These are phyloP conservation scores for Callithrix jacchus DNA, from an alignment of 2,113 vertebrate genomes.

Conservation along the genomic window DNA sequence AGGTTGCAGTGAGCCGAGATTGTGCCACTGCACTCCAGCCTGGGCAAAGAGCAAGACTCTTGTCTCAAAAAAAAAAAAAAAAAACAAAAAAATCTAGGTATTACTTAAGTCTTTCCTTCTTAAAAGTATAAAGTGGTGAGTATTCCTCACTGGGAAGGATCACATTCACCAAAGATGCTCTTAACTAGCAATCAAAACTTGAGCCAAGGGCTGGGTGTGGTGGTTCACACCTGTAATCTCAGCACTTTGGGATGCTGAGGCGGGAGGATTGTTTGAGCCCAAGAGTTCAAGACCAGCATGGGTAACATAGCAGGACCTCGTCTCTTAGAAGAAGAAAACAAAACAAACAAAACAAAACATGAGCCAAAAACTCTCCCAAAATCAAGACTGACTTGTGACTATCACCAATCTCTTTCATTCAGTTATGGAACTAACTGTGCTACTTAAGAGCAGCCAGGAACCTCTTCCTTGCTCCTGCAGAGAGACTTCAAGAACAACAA, in stretches of 20 bases:
- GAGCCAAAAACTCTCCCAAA: neutral
- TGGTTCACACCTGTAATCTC: too few species aligned
- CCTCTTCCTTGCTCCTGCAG: neutral
- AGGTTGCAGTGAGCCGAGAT: too few species aligned
- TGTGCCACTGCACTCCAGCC: too few species aligned
- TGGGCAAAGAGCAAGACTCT: too few species aligned
- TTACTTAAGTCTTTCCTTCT: neutral
- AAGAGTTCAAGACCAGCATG: too few species aligned
- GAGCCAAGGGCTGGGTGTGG: neutral
- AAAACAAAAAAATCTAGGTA: neutral
- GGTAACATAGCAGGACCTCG: too few species aligned
- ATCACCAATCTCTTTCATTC: neutral
- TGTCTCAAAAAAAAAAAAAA: too few species aligned
- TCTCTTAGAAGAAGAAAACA: too few species aligned
- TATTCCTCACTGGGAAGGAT: neutral
- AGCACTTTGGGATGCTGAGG: too few species aligned
- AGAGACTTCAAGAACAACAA: neutral
- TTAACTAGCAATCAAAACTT: neutral
- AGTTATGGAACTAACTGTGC: neutral
- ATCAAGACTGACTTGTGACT: neutral
- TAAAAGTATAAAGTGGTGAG: neutral
- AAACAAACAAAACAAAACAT: too few species aligned
- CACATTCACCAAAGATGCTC: neutral
- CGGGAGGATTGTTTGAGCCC: too few species aligned
- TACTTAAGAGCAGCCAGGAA: neutral